Evolutionary conservation across 2,888 invertebrate species (phyloP).

Genomic region (Dryococelus australis): DNA sequence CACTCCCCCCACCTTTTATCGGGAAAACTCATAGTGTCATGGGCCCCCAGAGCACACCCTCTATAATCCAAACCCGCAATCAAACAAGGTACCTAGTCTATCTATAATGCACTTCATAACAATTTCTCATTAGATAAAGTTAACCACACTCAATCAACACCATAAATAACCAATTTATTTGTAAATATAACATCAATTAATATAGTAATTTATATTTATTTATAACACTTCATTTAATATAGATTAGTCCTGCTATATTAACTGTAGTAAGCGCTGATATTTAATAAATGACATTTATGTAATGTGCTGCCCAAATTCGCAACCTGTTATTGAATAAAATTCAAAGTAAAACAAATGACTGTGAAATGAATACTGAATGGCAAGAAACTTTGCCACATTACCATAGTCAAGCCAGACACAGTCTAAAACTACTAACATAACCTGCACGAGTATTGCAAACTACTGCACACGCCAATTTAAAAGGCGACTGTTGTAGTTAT

Average conservation of each 20-base stretch:
- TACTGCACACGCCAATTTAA: background rate
- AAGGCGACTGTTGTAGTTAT: background rate
- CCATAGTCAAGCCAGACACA: too few species aligned
- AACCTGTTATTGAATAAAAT: background rate
- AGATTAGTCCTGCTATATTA: background rate
- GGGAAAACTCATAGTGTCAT: too few species aligned
- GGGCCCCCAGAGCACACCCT: background rate
- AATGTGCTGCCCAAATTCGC: background rate
- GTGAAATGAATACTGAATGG: background rate
- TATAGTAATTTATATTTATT: background rate
- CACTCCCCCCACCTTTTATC: too few species aligned
- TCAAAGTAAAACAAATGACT: background rate
- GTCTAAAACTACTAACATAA: too few species aligned
- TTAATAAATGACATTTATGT: background rate
- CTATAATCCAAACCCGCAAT: background rate
- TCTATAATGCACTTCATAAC: background rate
- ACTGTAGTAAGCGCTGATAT: background rate
- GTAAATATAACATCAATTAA: constrained; percentile 16
- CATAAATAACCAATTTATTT: background rate
- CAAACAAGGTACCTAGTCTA: background rate
- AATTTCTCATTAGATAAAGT: background rate
- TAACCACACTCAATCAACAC: background rate
- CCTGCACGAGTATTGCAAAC: background rate
- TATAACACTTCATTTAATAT: background rate
- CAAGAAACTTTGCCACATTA: background rate